These are phyloP conservation scores for Pachyseris speciosa DNA, from an alignment of 64 coral and sea anemone genomes.

Conservation along the genomic window DNA sequence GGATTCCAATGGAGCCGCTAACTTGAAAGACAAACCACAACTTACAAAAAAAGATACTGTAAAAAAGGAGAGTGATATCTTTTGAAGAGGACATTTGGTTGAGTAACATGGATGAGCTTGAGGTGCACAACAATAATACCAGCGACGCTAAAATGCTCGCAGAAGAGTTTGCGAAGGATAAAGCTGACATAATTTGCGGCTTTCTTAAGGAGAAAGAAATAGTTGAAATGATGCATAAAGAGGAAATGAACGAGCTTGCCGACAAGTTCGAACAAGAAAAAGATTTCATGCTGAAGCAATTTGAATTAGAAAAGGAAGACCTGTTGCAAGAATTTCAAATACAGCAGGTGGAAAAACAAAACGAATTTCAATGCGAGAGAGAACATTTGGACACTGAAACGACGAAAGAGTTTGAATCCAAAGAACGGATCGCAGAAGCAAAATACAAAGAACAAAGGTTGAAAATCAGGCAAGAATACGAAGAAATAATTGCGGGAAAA, in stretches of 20 bases:
- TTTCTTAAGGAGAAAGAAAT: constrained; percentile 91
- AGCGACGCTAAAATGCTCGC: not conserved
- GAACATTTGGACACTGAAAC: not conserved
- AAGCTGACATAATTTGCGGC: constrained; percentile 79
- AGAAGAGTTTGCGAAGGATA: constrained; percentile 32
- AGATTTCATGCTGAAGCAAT: constrained; percentile 42
- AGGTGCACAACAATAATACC: not conserved
- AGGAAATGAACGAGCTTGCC: constrained; percentile 38
- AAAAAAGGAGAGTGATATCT: not conserved
- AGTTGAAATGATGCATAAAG: constrained; percentile 54
- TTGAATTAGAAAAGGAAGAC: constrained; percentile 49
- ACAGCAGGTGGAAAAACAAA: constrained; percentile 65
- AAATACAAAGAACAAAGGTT: constrained; percentile 48
- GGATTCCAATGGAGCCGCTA: not conserved
- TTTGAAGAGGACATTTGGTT: not conserved
- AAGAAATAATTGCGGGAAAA: constrained; percentile 56
- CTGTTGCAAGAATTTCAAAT: constrained; percentile 66
- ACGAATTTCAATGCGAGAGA: not conserved
- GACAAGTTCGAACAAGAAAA: constrained; percentile 64
- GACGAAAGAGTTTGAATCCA: not conserved
- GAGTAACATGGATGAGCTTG: constrained; percentile 17
- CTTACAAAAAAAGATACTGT: not conserved
- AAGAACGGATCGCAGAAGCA: constrained; percentile 13
- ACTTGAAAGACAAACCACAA: not conserved
- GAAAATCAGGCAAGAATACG: constrained; percentile 55